Percentiles rank a stretch among this genome's conserved stretches.
Conservation (phyloP, 2,797 vertebrate genomes). For the Gymnodraco acuticeps region DNA sequence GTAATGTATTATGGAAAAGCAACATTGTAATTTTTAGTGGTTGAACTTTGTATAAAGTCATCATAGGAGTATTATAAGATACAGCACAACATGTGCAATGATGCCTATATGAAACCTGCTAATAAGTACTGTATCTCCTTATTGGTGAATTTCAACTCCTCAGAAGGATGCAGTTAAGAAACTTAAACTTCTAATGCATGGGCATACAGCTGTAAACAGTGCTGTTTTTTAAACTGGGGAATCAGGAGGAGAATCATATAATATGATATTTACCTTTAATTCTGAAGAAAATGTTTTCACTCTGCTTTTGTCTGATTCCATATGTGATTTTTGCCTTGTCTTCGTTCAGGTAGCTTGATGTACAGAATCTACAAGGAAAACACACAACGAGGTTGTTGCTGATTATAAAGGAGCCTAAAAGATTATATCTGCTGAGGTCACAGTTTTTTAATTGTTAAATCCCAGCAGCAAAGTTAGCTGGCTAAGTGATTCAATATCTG, state of each 20-base stretch:
- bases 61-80: not conserved
- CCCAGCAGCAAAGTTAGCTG: not conserved
- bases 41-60: not conserved
- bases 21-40: not conserved
- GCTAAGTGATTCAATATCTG: not conserved
- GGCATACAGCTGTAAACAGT: not conserved
- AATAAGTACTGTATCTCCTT: not conserved
- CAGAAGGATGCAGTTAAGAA: not conserved
- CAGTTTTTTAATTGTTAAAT: not conserved
- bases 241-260: not conserved
- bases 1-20: not conserved
- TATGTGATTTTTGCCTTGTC: not conserved
- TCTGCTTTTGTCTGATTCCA: not conserved
- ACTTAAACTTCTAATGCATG: not conserved
- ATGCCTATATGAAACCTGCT: not conserved
- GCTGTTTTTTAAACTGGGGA: not conserved
- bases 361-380: not conserved
- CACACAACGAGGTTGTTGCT: not conserved
- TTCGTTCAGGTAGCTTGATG: not conserved
- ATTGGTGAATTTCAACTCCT: not conserved
- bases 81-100: not conserved
- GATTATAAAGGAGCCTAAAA: not conserved
- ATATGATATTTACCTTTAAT: not conserved
- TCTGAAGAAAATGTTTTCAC: not conserved
- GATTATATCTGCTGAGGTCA: slow-evolving; percentile 13